Evolutionary conservation across 2,113 vertebrate genomes (phyloP).

Genomic region (Rhea americana): DNA sequence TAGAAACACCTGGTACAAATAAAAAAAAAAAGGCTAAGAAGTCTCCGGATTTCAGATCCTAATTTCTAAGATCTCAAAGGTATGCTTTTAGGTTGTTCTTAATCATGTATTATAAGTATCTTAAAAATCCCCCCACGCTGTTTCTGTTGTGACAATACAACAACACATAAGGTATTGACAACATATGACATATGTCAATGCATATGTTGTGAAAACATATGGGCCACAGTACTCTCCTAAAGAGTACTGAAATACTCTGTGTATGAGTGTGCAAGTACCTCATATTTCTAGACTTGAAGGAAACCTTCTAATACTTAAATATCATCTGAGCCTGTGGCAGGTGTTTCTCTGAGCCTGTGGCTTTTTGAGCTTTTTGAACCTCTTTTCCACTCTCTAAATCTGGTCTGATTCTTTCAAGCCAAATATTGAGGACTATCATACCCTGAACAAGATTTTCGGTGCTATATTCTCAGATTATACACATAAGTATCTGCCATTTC

Average conservation of each 20-base stretch:
- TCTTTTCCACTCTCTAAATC: not conserved
- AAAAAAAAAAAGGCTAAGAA: not conserved
- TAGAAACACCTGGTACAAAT: not conserved
- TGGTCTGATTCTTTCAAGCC: not conserved
- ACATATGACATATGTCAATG: not conserved
- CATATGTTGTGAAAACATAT: not conserved
- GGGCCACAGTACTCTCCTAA: not conserved
- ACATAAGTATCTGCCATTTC: not conserved
- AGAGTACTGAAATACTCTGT: not conserved
- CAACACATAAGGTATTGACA: not conserved
- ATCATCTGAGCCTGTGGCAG: not conserved
- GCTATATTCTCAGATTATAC: accelerated
- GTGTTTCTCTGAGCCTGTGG: not conserved
- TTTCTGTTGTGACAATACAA: not conserved
- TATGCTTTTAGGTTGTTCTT: not conserved
- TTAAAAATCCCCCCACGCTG: too few species aligned
- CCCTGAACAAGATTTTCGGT: not conserved
- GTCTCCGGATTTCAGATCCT: not conserved
- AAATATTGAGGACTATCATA: not conserved
- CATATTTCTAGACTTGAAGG: accelerated
- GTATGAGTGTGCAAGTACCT: accelerated
- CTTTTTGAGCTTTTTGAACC: not conserved
- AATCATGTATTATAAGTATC: not conserved
- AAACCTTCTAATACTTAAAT: not conserved
- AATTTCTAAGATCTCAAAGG: not conserved